These are phyloP conservation scores for Atopsyche davidsoni DNA, from an alignment of 1,140 invertebrate genomes.

Conservation along the genomic window DNA sequence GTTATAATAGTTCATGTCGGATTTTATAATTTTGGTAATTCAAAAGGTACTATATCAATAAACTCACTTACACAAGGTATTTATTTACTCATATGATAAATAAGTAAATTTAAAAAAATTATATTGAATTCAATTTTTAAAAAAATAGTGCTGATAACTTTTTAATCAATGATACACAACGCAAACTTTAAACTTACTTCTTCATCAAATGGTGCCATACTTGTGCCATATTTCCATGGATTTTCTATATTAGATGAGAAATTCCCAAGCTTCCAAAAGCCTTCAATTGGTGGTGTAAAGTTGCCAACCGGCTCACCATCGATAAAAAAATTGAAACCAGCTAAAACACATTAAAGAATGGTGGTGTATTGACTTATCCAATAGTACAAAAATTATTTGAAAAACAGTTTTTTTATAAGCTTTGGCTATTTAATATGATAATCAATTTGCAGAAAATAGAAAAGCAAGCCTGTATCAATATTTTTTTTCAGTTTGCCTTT, in stretches of 20 bases:
- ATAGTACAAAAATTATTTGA: not conserved
- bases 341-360: constrained; percentile 30
- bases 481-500: too few species aligned
- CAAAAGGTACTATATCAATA: too few species aligned
- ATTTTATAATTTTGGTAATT: too few species aligned
- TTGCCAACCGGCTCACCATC: constrained; percentile 40
- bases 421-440: too few species aligned
- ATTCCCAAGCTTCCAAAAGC: constrained; percentile 43
- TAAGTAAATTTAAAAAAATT: constrained; percentile 2
- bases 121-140: too few species aligned
- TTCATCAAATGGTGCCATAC: constrained; percentile 49
- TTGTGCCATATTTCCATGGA: constrained; percentile 43
- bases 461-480: too few species aligned
- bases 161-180: not conserved
- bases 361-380: not conserved
- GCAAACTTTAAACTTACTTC: constrained; percentile 34
- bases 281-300: constrained; percentile 35
- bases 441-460: too few species aligned
- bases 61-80: not conserved
- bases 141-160: not conserved
- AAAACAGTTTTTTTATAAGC: not conserved
- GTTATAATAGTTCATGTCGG: too few species aligned
- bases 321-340: constrained; percentile 43
- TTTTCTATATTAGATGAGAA: constrained; percentile 38
- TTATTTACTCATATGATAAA: constrained; percentile 1